Percentiles rank a stretch among this genome's conserved stretches.
These are phyloP conservation scores for Agrochola circellaris DNA, from an alignment of 2,888 invertebrate genomes.

Conservation along the genomic window DNA sequence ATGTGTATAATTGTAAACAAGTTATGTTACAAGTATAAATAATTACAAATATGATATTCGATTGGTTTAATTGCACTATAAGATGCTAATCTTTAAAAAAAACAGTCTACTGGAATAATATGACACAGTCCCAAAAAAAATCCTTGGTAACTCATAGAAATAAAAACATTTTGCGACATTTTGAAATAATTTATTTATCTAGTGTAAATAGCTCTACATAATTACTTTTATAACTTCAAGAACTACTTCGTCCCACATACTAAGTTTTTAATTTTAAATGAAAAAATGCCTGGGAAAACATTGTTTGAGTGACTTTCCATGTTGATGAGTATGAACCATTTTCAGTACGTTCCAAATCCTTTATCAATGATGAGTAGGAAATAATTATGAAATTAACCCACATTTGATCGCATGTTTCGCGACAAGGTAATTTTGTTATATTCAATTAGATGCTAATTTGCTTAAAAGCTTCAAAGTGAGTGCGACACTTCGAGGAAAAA, in stretches of 20 bases:
- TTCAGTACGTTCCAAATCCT: slow-evolving; percentile 1
- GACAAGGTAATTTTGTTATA: slow-evolving; percentile 60
- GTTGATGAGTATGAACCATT: neutral
- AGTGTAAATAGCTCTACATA: neutral
- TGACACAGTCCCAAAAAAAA: too few species aligned
- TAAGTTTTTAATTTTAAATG: neutral
- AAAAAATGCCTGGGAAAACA: neutral
- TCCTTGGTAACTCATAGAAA: neutral
- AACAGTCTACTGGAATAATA: too few species aligned
- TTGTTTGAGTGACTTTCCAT: neutral
- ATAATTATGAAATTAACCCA: slow-evolving; percentile 44
- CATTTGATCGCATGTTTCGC: slow-evolving; percentile 67
- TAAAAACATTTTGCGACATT: neutral
- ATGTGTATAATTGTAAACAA: too few species aligned
- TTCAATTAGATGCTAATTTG: slow-evolving; percentile 70
- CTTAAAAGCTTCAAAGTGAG: slow-evolving; percentile 69
- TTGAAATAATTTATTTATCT: neutral
- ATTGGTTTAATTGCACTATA: too few species aligned
- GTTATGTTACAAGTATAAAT: neutral
- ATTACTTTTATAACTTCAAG: neutral
- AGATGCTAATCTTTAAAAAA: too few species aligned
- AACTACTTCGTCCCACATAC: neutral
- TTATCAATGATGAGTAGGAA: slow-evolving; percentile 5
- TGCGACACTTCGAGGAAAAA: slow-evolving; percentile 53
- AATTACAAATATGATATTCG: too few species aligned